Base-by-base conservation (phyloP, 2,113 vertebrate species). In the Candoia aspera region DNA sequence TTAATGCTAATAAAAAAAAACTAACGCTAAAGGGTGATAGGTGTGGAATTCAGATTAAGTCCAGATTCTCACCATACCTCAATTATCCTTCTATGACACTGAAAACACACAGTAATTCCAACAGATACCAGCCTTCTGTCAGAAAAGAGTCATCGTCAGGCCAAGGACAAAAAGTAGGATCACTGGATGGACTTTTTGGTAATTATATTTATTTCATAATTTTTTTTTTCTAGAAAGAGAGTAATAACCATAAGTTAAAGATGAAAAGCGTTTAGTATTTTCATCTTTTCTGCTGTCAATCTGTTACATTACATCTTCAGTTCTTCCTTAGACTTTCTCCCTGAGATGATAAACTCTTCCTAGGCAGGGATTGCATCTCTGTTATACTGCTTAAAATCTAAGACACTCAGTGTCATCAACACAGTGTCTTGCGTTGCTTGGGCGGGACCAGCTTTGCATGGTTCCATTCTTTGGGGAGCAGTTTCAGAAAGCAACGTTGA, bases 131-230 rank as follows among this genome's bases (percentile, higher is more conserved):
- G 89, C 90, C 79, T 64, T 96, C 87, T 53, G 1, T 29, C 73
- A 62, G 84, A 79, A 95, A 96, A 86, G 90, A 23, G 57, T 23
- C 33, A 89, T 64, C 68, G 93, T 60, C 93, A 60, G 54, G 8
- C 91, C 88, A 92, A 90, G 93, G 95, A 26, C 92, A 92, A 54
- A 92, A 93, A 46, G 29, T 88, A 8, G 97, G 96, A 94, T 98
- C 98, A 90, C 62, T 98, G 96, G 98, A 98, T 93, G 97, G 94
- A 93, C 95, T 97, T 87, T 96, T 98, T 96, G 98, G 99, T 99
- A 96, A 97, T 86, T 95, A 53, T 4, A 91, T 4, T 93, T 79
- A 90, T 55, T 29, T 85, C 89, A 49, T 12, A 21, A 62, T n/a
- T n/a, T n/a, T 94, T 94, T 17, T 94, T 95, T 49, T 26, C 92